Evolutionary conservation across 2,888 invertebrate genomes (phyloP).

Genomic region (Xestoiulus laeticollis): DNA sequence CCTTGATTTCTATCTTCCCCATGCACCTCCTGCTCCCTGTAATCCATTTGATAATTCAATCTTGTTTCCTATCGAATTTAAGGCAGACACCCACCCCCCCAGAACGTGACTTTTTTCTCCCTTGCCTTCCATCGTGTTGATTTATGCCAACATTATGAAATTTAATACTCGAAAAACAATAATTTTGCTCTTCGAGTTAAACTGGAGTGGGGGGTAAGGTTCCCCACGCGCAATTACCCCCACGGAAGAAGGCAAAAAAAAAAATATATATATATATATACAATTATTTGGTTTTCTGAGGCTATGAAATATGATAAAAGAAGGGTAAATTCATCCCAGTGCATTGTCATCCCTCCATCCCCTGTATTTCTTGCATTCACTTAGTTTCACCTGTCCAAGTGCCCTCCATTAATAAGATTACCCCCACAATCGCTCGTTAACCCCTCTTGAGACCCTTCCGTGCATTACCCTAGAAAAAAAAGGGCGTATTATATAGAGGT

Average conservation of each 20-base stretch:
- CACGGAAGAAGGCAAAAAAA: background rate
- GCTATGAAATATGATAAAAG: background rate
- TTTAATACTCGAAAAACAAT: slow-evolving; percentile 9
- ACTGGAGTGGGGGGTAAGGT: background rate
- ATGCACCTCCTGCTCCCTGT: background rate
- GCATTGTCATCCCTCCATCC: background rate
- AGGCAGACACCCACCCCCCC: background rate
- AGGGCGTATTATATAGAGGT: background rate
- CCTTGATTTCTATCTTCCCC: background rate
- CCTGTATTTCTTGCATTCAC: background rate
- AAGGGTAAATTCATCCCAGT: background rate
- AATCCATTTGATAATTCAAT: background rate
- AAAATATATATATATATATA: background rate
- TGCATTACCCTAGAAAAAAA: background rate
- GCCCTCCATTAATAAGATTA: slow-evolving; percentile 9
- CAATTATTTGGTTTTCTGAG: background rate
- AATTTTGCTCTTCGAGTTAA: background rate
- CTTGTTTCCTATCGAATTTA: background rate
- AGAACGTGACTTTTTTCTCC: background rate
- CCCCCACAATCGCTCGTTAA: background rate
- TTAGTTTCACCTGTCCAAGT: background rate
- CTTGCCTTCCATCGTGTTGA: background rate
- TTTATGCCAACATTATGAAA: slow-evolving; percentile 9
- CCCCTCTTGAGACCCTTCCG: background rate
- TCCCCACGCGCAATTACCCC: background rate